phyloP scores from a whole-genome alignment of 2,888 invertebrate genomes.

The Diachrysia chrysitis region DNA sequence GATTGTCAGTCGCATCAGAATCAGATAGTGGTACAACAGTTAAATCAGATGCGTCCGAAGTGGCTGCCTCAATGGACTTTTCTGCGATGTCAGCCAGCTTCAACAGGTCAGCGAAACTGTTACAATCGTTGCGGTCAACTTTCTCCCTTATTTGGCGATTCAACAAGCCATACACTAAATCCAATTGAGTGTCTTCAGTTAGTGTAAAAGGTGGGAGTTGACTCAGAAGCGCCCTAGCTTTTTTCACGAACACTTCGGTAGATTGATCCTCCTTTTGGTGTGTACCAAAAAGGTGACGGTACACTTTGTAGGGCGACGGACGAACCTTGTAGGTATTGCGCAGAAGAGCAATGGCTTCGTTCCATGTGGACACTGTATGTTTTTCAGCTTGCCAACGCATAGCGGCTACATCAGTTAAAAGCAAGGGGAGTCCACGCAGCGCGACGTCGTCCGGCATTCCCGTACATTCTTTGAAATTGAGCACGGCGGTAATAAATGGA shows the following conservation, averaged over 20 bases:
- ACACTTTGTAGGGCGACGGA: conserved; percentile 13
- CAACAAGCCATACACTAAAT: conserved; percentile 25
- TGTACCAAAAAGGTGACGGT: conserved; percentile 8
- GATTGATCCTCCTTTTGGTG: conserved; percentile 12
- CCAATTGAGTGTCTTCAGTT: conserved; percentile 24
- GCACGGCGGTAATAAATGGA: conserved; percentile 20
- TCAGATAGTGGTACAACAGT: not conserved
- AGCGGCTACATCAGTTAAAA: conserved; percentile 17
- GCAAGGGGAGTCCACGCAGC: conserved; percentile 21
- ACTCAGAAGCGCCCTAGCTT: conserved; percentile 1
- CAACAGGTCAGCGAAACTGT: conserved; percentile 11
- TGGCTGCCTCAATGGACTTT: not conserved
- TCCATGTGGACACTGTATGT: conserved; percentile 12
- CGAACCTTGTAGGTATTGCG: not conserved
- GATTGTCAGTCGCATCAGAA: not conserved
- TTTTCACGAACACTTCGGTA: conserved; percentile 14
- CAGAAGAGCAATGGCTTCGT: conserved; percentile 9
- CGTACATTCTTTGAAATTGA: conserved; percentile 17
- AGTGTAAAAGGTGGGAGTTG: conserved; percentile 22
- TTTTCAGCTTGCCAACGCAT: conserved; percentile 24
- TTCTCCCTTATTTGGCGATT: conserved; percentile 15
- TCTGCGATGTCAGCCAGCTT: conserved; percentile 13
- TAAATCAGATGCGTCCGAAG: not conserved
- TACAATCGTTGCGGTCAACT: conserved; percentile 20
- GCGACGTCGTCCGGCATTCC: conserved; percentile 24